Evolutionary conservation across 2,113 vertebrate species (phyloP).

Genomic region (Eubucco bourcierii): DNA sequence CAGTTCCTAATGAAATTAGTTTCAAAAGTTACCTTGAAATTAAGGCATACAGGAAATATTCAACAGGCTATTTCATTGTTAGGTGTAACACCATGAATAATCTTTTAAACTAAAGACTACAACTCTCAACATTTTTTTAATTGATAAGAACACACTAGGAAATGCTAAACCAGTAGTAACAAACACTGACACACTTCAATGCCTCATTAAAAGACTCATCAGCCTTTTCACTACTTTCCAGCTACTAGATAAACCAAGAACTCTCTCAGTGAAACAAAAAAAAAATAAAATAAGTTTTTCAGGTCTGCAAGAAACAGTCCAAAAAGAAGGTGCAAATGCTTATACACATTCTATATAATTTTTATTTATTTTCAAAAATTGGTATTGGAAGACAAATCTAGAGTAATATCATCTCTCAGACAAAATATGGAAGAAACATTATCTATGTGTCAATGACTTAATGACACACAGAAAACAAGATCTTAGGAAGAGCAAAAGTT

Average conservation of each 20-base stretch:
- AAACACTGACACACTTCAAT: background rate
- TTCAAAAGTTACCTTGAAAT: background rate
- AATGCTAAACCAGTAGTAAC: background rate
- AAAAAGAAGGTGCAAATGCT: background rate
- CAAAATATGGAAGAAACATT: background rate
- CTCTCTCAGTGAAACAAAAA: background rate
- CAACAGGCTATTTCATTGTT: background rate
- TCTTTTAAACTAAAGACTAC: background rate
- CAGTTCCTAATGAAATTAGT: background rate
- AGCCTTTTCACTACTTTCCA: background rate
- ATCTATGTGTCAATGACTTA: background rate
- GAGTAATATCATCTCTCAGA: background rate
- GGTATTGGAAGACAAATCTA: background rate
- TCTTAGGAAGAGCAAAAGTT: background rate
- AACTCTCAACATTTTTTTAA: background rate
- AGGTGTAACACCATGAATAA: background rate
- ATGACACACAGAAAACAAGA: background rate
- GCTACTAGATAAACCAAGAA: background rate
- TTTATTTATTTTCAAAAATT: background rate
- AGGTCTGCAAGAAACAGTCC: background rate
- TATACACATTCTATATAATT: background rate
- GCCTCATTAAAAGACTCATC: background rate
- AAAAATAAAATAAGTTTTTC: background rate
- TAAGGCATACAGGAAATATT: background rate
- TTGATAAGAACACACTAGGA: background rate